Evolutionary conservation across 2,113 vertebrate genomes (phyloP).

Genomic region (Rhabdornis inornatus): DNA sequence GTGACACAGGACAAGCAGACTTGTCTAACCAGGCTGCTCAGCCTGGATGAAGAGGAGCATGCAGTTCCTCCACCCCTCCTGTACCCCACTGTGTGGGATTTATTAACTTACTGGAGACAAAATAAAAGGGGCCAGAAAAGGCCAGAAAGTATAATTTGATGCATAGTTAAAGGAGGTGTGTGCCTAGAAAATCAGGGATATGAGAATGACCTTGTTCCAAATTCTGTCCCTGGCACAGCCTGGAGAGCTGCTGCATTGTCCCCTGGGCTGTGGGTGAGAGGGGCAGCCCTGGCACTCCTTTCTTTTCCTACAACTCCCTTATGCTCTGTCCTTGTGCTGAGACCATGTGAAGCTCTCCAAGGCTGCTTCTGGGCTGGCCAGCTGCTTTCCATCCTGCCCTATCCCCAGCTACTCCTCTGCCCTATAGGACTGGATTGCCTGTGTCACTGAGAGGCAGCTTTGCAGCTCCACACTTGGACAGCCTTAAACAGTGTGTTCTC

Average conservation of each 20-base stretch:
- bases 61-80: neutral
- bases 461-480: neutral
- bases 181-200: neutral
- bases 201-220: neutral
- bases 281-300: neutral
- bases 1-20: neutral
- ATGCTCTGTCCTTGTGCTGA: neutral
- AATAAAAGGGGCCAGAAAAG: neutral
- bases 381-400: neutral
- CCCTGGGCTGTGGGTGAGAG: accelerated
- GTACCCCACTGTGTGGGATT: neutral
- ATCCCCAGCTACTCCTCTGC: neutral
- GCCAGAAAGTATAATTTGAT: neutral
- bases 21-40: neutral
- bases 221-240: neutral
- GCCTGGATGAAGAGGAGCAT: neutral
- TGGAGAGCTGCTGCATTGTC: neutral
- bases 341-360: neutral
- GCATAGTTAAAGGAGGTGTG: neutral
- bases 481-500: neutral
- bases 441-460: accelerated
- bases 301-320: neutral
- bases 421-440: neutral
- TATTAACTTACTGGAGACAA: neutral
- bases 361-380: neutral